phyloP scores from a whole-genome alignment of 2,797 vertebrate species.

The Trichosurus vulpecula region DNA sequence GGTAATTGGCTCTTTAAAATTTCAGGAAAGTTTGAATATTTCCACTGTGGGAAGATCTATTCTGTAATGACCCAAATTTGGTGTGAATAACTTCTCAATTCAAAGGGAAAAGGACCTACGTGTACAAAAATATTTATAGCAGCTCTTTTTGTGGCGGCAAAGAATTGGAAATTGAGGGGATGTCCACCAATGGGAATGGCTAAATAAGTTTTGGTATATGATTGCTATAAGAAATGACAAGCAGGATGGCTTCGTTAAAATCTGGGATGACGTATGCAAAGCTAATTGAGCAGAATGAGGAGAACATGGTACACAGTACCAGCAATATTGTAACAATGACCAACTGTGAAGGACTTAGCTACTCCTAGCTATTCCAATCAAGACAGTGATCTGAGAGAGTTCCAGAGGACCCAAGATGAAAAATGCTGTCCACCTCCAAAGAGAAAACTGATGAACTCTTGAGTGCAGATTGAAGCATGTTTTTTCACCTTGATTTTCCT shows the following conservation, averaged over 20 bases:
- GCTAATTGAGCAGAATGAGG: neutral
- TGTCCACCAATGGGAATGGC: neutral
- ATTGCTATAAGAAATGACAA: neutral
- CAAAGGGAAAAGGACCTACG: neutral
- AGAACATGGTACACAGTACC: neutral
- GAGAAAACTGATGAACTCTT: neutral
- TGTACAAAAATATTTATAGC: neutral
- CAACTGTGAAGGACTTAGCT: neutral
- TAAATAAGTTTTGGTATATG: neutral
- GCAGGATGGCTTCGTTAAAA: neutral
- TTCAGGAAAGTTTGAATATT: neutral
- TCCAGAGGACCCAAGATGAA: neutral
- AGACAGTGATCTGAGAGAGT: neutral
- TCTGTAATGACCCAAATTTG: neutral
- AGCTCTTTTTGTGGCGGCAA: neutral
- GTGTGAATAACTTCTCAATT: neutral
- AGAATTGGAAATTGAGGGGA: neutral
- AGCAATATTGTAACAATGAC: neutral
- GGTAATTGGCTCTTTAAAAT: neutral
- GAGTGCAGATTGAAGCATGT: neutral
- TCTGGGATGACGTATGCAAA: neutral
- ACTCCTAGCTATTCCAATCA: too few relatives aligned
- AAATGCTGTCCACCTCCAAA: neutral
- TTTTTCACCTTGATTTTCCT: neutral
- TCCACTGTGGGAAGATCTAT: neutral